A percentile compares a stretch with the other conserved stretches of the same genome.
These are phyloP conservation scores for Phymastichus coffea DNA, from an alignment of 1,140 invertebrate species.

Conservation along the genomic window DNA sequence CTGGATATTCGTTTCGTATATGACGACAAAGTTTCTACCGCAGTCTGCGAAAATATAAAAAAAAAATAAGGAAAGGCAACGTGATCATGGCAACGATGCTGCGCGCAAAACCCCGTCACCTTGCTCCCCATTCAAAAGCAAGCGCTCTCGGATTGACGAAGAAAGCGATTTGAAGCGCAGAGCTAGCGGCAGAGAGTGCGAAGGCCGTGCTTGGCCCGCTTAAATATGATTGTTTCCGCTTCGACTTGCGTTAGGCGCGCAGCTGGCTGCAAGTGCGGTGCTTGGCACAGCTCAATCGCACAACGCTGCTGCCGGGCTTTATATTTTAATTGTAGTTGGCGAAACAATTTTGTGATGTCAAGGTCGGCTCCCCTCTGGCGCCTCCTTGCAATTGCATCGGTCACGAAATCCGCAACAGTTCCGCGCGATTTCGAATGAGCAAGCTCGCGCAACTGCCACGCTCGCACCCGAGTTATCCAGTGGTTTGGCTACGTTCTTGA, in stretches of 20 bases:
- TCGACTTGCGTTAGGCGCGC: slow-evolving; percentile 13
- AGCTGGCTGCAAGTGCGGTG: slow-evolving; percentile 34
- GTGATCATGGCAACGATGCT: too few species aligned
- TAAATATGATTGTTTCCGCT: slow-evolving; percentile 27
- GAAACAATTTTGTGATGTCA: slow-evolving; percentile 53
- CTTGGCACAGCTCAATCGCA: slow-evolving; percentile 47
- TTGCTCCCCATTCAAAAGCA: slow-evolving; percentile 6
- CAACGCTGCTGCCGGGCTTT: too few species aligned
- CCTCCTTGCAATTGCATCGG: slow-evolving; percentile 40
- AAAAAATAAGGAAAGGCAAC: too few species aligned
- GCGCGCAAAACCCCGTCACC: too few species aligned
- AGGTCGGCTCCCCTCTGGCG: slow-evolving; percentile 35
- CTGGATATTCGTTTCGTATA: too few species aligned
- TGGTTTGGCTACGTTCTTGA: too few species aligned
- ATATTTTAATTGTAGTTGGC: slow-evolving; percentile 51
- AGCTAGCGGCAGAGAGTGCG: slow-evolving; percentile 1
- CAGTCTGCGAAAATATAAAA: too few species aligned
- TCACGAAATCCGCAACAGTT: slow-evolving; percentile 49
- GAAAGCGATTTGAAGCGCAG: slow-evolving; percentile 11
- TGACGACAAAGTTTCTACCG: too few species aligned
- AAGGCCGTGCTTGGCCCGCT: slow-evolving; percentile 19
- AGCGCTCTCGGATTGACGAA: slow-evolving; percentile 23
- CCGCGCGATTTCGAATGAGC: slow-evolving; percentile 22
- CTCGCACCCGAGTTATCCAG: slow-evolving; percentile 6
- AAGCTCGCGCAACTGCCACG: not conserved